phyloP scores from a whole-genome alignment of 1,140 invertebrate species.

The Proales similis region DNA sequence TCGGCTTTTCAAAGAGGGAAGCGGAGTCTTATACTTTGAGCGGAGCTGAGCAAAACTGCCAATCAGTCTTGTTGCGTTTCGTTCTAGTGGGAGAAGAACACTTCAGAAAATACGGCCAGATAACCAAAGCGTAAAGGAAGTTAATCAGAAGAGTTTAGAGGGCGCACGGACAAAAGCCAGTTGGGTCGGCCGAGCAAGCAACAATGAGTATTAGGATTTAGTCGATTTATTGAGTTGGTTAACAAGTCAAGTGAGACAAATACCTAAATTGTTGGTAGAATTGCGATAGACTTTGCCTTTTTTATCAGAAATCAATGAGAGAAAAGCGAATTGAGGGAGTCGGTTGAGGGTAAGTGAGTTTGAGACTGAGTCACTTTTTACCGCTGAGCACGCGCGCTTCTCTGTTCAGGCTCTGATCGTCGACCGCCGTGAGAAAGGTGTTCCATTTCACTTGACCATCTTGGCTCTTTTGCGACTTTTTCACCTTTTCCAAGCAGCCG shows the following conservation, averaged over 20 bases:
- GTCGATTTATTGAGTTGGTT: not conserved
- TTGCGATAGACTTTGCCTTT: not conserved
- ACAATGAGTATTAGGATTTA: constrained; percentile 3
- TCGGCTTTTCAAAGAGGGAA: constrained; percentile 6
- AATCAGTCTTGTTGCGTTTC: not conserved
- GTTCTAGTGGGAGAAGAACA: too few species aligned
- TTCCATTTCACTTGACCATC: constrained; percentile 32
- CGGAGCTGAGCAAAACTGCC: not conserved
- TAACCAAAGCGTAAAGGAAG: constrained; percentile 1
- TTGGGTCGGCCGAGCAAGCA: not conserved
- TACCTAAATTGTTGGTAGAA: not conserved
- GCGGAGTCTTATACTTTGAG: constrained; percentile 7
- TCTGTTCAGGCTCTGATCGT: constrained; percentile 1
- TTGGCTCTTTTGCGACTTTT: constrained; percentile 21
- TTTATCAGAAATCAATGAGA: not conserved
- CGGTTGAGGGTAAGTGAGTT: not conserved
- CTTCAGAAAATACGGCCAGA: not conserved
- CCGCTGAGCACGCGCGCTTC: constrained; percentile 30
- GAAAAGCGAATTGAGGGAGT: not conserved
- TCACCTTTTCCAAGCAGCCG: constrained; percentile 47
- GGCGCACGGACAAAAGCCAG: constrained; percentile 7
- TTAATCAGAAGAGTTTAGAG: not conserved
- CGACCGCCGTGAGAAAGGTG: constrained; percentile 8
- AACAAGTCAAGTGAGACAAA: constrained; percentile 3
- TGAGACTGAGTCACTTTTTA: constrained; percentile 3